These are phyloP conservation scores for Edolisoma coerulescens DNA, from an alignment of 2,113 vertebrate genomes.

Conservation along the genomic window DNA sequence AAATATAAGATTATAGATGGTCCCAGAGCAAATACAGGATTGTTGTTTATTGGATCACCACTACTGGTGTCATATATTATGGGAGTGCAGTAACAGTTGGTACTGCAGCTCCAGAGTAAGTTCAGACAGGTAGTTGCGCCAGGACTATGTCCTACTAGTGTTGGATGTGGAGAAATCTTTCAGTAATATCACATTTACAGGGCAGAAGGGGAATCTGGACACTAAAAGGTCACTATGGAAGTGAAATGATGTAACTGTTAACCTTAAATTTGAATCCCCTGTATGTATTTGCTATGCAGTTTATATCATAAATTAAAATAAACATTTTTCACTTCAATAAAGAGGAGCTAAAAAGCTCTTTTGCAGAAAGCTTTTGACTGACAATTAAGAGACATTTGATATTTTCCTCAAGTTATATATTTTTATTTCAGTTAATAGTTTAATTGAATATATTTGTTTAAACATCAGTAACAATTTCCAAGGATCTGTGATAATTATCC, in stretches of 20 bases:
- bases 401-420: neutral
- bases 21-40: neutral
- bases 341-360: neutral
- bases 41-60: neutral
- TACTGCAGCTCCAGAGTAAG: neutral
- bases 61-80: neutral
- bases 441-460: neutral
- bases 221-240: neutral
- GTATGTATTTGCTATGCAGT: neutral
- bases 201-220: neutral
- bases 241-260: neutral
- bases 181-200: neutral
- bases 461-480: neutral
- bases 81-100: neutral
- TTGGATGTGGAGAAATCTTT: neutral
- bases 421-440: neutral
- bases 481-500: neutral
- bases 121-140: neutral
- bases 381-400: neutral
- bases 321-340: neutral
- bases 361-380: neutral
- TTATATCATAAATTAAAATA: neutral
- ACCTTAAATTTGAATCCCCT: neutral
- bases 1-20: neutral
- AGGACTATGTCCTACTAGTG: neutral